A percentile compares a stretch with the other conserved stretches of the same genome.
These are phyloP conservation scores for Diplosoma virens DNA, from an alignment of 23 tunicate genomes.

Conservation along the genomic window DNA sequence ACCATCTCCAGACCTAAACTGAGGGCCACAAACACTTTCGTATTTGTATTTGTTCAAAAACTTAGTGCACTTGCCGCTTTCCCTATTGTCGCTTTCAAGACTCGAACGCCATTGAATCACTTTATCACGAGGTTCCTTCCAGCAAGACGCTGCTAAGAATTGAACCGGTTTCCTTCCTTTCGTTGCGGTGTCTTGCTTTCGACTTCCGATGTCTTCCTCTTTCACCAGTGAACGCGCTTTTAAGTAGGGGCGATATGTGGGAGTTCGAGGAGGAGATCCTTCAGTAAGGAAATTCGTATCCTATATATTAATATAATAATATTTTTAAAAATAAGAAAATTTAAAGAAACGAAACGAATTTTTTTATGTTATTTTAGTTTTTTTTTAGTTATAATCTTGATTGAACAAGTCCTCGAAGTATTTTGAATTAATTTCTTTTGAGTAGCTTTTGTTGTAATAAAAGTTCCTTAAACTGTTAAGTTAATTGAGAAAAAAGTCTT, in stretches of 20 bases:
- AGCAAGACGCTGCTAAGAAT: not conserved
- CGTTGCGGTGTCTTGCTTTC: not conserved
- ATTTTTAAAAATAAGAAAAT: too few species aligned
- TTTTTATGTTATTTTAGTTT: too few species aligned
- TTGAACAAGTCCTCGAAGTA: too few species aligned
- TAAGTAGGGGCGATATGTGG: not conserved
- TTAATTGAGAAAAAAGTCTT: too few species aligned
- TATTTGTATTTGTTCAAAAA: conserved; percentile 15
- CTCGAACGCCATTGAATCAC: not conserved
- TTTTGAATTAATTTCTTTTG: too few species aligned
- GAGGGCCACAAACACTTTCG: conserved; percentile 22
- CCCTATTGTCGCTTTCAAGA: conserved; percentile 3
- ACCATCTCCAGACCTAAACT: not conserved
- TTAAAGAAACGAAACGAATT: too few species aligned
- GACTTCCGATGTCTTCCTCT: not conserved
- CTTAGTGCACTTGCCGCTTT: not conserved
- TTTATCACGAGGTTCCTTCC: conserved; percentile 8
- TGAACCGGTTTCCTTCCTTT: not conserved
- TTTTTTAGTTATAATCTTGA: too few species aligned
- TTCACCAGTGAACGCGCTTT: not conserved
- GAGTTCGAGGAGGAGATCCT: conserved; percentile 32
- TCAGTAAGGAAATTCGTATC: conserved; percentile 26
- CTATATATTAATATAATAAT: too few species aligned
- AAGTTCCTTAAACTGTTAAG: too few species aligned
- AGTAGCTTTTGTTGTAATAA: too few species aligned